Conservation (phyloP, 2,888 invertebrate species). For the Silvanus unidentatus region DNA sequence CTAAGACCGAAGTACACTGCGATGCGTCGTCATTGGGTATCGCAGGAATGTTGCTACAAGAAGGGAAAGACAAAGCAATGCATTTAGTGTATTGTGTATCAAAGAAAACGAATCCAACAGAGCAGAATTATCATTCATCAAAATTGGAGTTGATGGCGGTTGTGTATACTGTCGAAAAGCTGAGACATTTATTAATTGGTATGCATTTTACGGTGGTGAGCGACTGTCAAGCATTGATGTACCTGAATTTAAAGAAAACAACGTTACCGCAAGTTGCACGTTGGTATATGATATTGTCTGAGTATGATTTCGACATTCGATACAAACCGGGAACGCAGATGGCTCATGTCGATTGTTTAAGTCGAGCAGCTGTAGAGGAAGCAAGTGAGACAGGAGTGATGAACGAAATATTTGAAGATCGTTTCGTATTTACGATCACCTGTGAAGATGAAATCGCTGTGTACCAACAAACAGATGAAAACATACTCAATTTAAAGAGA, state of each 20-base stretch:
- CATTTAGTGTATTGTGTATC: slow-evolving; percentile 27
- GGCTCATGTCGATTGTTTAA: slow-evolving; percentile 24
- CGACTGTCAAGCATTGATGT: slow-evolving; percentile 28
- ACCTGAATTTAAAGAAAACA: slow-evolving; percentile 23
- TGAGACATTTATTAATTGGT: slow-evolving; percentile 23
- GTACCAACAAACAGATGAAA: not conserved
- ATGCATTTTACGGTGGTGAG: slow-evolving; percentile 26
- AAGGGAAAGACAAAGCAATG: slow-evolving; percentile 11
- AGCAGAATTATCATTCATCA: slow-evolving; percentile 25
- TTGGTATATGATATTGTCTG: slow-evolving; percentile 20
- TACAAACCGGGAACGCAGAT: slow-evolving; percentile 22
- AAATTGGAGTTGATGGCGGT: slow-evolving; percentile 27
- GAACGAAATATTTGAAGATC: not conserved
- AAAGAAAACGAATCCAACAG: slow-evolving; percentile 22
- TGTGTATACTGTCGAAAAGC: slow-evolving; percentile 23
- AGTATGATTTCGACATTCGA: slow-evolving; percentile 24
- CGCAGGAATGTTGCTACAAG: slow-evolving; percentile 28
- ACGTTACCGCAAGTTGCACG: slow-evolving; percentile 24
- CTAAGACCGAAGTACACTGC: slow-evolving; percentile 18
- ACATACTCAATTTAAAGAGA: not conserved
- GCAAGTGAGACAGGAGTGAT: slow-evolving; percentile 7
- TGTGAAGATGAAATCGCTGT: not conserved
- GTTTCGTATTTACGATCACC: not conserved
- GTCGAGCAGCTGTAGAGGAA: slow-evolving; percentile 19
- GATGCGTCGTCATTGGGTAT: slow-evolving; percentile 19